These are phyloP conservation scores for Spodoptera picta DNA, from an alignment of 2,888 invertebrate species.

Conservation along the genomic window DNA sequence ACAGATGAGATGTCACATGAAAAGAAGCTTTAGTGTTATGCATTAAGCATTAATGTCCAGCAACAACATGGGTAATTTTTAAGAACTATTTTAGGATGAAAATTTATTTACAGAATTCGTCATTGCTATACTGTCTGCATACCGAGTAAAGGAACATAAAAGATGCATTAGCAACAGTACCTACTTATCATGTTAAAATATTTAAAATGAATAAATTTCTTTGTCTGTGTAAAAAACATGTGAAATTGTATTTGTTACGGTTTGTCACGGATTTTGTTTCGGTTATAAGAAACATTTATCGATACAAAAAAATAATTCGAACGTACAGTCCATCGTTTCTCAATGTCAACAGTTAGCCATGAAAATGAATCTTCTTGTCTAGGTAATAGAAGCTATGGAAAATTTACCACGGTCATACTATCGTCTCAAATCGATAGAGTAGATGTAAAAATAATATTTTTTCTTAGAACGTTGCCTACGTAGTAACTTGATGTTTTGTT, in stretches of 20 bases:
- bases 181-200: constrained; percentile 28
- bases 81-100: constrained; percentile 27
- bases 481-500: constrained; percentile 19
- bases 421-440: too few relatives aligned
- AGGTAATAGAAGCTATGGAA: too few relatives aligned
- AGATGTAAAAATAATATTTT: too few relatives aligned
- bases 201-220: background rate
- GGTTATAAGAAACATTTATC: constrained; percentile 44
- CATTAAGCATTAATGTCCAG: constrained; percentile 45
- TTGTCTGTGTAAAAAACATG: constrained; percentile 14
- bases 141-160: constrained; percentile 28
- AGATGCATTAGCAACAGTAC: constrained; percentile 20
- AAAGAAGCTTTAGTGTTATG: constrained; percentile 32
- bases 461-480: too few relatives aligned
- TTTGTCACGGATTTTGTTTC: constrained; percentile 53
- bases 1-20: constrained; percentile 28
- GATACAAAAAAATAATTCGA: constrained; percentile 34
- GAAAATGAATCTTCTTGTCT: too few relatives aligned
- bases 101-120: constrained; percentile 50
- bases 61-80: constrained; percentile 35
- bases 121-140: constrained; percentile 30
- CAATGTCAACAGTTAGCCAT: too few relatives aligned
- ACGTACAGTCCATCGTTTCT: constrained; percentile 13
- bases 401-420: too few relatives aligned
- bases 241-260: constrained; percentile 47